Percentiles rank a stretch among this genome's conserved stretches.
These are phyloP conservation scores for Drosophila nebulosa DNA, from an alignment of 1,140 invertebrate species.

Conservation along the genomic window DNA sequence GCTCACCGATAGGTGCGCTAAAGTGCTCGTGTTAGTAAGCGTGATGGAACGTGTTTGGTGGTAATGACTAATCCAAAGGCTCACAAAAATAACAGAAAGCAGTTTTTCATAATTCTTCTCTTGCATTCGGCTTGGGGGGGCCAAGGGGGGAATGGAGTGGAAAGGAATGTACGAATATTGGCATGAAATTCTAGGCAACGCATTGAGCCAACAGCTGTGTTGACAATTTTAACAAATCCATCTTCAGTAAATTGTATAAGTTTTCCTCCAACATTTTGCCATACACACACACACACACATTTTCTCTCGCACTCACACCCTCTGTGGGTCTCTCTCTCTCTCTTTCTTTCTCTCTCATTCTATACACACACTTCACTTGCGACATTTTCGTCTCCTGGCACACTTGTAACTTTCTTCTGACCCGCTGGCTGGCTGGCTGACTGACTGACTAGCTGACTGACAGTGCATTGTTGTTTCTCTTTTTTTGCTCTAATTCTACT, in stretches of 20 bases:
- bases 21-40: too few species aligned
- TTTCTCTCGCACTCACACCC: background rate
- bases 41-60: too few species aligned
- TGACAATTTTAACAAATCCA: background rate
- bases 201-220: background rate
- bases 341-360: background rate
- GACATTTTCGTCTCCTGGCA: slow-evolving; percentile 6
- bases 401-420: slow-evolving; percentile 10
- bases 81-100: too few species aligned
- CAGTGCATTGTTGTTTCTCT: background rate
- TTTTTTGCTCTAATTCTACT: slow-evolving; percentile 15
- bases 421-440: slow-evolving; percentile 1
- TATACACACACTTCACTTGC: background rate
- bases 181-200: background rate
- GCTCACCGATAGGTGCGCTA: too few species aligned
- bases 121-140: too few species aligned
- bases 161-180: background rate
- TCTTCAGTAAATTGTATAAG: slow-evolving; percentile 5
- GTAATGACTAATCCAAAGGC: too few species aligned
- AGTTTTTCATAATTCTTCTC: too few species aligned
- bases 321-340: too few species aligned
- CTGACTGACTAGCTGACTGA: background rate
- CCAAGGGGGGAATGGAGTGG: too few species aligned
- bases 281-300: background rate
- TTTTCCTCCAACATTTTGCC: slow-evolving; percentile 9